Evolutionary conservation across 2,888 invertebrate species (phyloP).

Genomic region (Philaethria dido): DNA sequence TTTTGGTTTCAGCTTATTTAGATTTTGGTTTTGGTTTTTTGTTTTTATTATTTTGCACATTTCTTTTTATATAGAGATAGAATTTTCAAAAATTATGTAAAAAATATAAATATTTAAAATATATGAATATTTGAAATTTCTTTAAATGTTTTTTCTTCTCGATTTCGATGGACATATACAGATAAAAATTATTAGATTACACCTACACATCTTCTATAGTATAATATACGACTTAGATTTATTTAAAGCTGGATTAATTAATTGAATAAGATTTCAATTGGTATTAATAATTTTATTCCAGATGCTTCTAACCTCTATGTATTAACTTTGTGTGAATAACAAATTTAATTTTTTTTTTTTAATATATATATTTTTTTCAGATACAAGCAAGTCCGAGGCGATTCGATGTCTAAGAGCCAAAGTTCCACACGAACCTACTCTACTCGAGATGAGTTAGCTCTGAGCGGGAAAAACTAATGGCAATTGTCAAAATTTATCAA

Average conservation of each 20-base stretch:
- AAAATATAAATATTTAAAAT: too few species aligned
- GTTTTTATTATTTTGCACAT: background rate
- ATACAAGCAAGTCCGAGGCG: constrained; percentile 42
- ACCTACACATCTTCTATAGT: too few species aligned
- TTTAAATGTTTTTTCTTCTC: background rate
- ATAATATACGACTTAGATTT: too few species aligned
- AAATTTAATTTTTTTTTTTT: background rate
- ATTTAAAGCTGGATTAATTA: too few species aligned
- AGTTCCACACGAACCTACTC: constrained; percentile 42
- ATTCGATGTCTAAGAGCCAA: constrained; percentile 42
- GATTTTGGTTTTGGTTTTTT: background rate
- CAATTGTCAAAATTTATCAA: constrained; percentile 5
- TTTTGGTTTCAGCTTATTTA: background rate
- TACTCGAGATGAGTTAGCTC: constrained; percentile 42
- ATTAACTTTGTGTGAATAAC: background rate
- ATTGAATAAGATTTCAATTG: too few species aligned
- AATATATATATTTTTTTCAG: constrained; percentile 33
- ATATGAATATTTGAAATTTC: background rate
- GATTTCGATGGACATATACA: too few species aligned
- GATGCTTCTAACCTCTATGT: background rate
- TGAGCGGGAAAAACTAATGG: constrained; percentile 30
- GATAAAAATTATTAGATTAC: too few species aligned
- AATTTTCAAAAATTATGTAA: too few species aligned
- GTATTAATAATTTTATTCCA: background rate
- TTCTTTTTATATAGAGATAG: too few species aligned